phyloP scores from a whole-genome alignment of 1,140 invertebrate species.

The Pomacea maculata region DNA sequence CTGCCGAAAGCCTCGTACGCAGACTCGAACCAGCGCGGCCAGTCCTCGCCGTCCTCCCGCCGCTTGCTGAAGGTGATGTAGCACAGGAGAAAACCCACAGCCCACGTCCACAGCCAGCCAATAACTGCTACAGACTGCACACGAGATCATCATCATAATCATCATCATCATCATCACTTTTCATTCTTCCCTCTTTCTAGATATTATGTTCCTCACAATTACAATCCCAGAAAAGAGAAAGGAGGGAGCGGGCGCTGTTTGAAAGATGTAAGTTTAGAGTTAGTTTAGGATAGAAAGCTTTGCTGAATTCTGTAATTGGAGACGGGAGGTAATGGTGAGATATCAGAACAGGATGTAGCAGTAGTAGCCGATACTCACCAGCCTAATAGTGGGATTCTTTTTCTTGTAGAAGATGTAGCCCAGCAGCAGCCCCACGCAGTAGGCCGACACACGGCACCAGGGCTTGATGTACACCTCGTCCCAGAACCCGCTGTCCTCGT shows the following conservation, averaged over 20 bases:
- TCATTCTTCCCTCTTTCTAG: not conserved
- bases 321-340: too few relatives aligned
- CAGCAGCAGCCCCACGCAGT: constrained; percentile 67
- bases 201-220: not conserved
- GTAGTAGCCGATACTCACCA: constrained; percentile 24
- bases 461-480: constrained; percentile 83
- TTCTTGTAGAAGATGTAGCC: constrained; percentile 63
- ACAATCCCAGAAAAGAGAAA: not conserved
- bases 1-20: constrained; percentile 44
- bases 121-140: constrained; percentile 36
- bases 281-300: not conserved
- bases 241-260: not conserved
- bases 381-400: constrained; percentile 31
- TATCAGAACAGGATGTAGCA: too few relatives aligned
- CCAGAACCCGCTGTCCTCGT: constrained; percentile 48
- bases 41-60: constrained; percentile 34
- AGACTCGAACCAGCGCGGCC: constrained; percentile 33
- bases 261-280: not conserved
- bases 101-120: constrained; percentile 44
- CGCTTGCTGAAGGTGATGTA: constrained; percentile 46
- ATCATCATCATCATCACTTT: constrained; percentile 6
- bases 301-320: not conserved
- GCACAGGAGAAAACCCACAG: constrained; percentile 35
- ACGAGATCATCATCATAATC: constrained; percentile 2
- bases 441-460: constrained; percentile 69